These are phyloP conservation scores for Clarias pachynema DNA, from an alignment of 2,797 vertebrate genomes.

Conservation along the genomic window DNA sequence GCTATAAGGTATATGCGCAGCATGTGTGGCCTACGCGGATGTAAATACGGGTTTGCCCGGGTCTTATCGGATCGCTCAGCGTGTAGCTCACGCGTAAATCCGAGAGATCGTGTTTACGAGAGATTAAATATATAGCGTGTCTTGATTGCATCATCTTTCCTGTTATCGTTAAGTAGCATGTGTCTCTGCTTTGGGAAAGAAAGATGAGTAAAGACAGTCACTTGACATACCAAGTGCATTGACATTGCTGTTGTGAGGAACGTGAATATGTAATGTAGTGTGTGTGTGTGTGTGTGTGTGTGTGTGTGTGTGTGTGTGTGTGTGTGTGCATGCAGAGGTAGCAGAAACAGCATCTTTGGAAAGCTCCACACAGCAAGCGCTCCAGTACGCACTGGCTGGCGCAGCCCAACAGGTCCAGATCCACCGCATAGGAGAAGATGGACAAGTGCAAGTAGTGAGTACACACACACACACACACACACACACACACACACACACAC, in stretches of 20 bases:
- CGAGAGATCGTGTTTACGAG: conserved; percentile 22
- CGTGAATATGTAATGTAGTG: background rate
- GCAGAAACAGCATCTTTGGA: conserved; percentile 82
- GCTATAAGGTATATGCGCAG: background rate
- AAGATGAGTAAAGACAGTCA: too few relatives aligned
- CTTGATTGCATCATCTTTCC: background rate
- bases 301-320: conserved; percentile 57
- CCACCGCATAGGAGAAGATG: conserved; percentile 96
- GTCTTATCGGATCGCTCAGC: background rate
- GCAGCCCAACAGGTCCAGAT: conserved; percentile 92
- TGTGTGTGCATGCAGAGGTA: conserved; percentile 73
- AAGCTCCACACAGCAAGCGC: conserved; percentile 85
- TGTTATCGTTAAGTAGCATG: background rate
- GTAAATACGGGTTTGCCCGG: background rate
- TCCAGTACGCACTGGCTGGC: conserved; percentile 94
- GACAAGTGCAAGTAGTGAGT: conserved; percentile 98
- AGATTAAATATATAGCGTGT: background rate
- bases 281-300: conserved; percentile 33
- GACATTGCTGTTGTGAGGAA: background rate
- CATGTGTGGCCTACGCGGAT: background rate
- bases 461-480: background rate
- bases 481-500: background rate
- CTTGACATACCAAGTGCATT: conserved; percentile 2
- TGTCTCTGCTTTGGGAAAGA: too few relatives aligned
- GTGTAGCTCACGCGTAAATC: background rate